A percentile compares a stretch with the other conserved stretches of the same genome.
These are phyloP conservation scores for Adrianichthys oophorus DNA, from an alignment of 2,797 vertebrate genomes.

Conservation along the genomic window DNA sequence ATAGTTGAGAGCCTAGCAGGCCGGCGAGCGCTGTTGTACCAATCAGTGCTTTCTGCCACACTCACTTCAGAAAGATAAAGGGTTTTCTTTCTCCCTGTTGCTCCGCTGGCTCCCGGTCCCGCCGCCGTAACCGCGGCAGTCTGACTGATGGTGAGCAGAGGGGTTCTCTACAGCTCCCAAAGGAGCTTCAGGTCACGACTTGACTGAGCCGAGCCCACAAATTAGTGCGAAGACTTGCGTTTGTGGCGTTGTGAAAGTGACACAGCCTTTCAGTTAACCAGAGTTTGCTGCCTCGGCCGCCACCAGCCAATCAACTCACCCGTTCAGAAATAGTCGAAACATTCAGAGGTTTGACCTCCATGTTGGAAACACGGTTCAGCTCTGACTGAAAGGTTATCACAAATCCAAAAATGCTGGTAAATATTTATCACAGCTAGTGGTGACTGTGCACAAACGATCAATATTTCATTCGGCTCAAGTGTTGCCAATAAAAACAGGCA, in stretches of 20 bases:
- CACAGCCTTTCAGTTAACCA: constrained; percentile 29
- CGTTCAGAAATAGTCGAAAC: constrained; percentile 1
- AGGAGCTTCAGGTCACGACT: constrained; percentile 51
- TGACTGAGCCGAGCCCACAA: constrained; percentile 44
- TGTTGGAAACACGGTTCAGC: constrained; percentile 15
- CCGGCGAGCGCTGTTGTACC: constrained; percentile 48
- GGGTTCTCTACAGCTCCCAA: constrained; percentile 29
- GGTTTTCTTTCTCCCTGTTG: constrained; percentile 40
- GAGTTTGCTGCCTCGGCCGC: constrained; percentile 24
- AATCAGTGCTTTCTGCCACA: constrained; percentile 65
- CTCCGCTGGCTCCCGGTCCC: background rate
- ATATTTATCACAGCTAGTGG: constrained; percentile 62
- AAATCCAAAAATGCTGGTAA: constrained; percentile 49
- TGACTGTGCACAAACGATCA: constrained; percentile 39
- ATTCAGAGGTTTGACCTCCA: constrained; percentile 9
- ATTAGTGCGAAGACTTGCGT: constrained; percentile 36
- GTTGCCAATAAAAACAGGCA: constrained; percentile 59
- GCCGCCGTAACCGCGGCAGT: constrained; percentile 3
- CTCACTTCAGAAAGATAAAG: constrained; percentile 68
- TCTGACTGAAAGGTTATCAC: constrained; percentile 35
- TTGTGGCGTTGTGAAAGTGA: constrained; percentile 27
- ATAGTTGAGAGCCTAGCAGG: constrained; percentile 43
- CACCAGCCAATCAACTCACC: constrained; percentile 20
- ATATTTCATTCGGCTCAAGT: constrained; percentile 67
- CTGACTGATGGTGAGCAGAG: constrained; percentile 45